Evolutionary conservation across 2,797 vertebrate genomes (phyloP).

Genomic region (Gouania willdenowi): DNA sequence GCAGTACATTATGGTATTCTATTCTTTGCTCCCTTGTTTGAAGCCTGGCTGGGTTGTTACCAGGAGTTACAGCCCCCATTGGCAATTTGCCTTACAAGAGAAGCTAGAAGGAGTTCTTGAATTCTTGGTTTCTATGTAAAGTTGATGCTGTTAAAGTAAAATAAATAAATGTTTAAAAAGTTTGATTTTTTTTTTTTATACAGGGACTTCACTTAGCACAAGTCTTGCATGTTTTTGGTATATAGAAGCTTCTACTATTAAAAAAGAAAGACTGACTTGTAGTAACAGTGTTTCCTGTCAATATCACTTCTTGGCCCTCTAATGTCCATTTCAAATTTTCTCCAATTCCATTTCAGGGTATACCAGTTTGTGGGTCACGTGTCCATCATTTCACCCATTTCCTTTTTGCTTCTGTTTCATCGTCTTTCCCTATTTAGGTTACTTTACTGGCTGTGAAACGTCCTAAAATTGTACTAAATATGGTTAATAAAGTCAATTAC

Average conservation of each 20-base stretch:
- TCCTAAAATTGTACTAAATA: too few species aligned
- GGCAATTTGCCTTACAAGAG: slow-evolving; percentile 57
- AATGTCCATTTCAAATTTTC: neutral
- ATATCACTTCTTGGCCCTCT: slow-evolving; percentile 29
- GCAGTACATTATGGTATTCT: slow-evolving; percentile 35
- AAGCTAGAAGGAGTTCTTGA: slow-evolving; percentile 58
- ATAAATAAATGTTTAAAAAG: too few species aligned
- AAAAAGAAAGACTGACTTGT: slow-evolving; percentile 46
- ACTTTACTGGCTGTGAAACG: too few species aligned
- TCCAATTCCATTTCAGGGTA: neutral
- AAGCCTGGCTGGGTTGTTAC: slow-evolving; percentile 56
- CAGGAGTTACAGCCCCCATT: slow-evolving; percentile 59
- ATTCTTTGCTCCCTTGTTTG: slow-evolving; percentile 21
- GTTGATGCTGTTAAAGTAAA: neutral
- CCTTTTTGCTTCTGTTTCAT: too few species aligned
- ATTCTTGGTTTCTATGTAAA: slow-evolving; percentile 1
- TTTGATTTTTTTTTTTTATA: too few species aligned
- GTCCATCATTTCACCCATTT: too few species aligned
- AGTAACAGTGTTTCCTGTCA: slow-evolving; percentile 12
- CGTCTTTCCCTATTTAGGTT: too few species aligned
- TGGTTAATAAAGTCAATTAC: too few species aligned
- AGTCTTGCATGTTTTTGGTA: slow-evolving; percentile 8
- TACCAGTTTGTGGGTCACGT: too few species aligned
- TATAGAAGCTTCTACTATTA: slow-evolving; percentile 24
- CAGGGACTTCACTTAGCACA: too few species aligned